Conservation (phyloP, 1,140 invertebrate species). For the Neodiprion pinetum region DNA sequence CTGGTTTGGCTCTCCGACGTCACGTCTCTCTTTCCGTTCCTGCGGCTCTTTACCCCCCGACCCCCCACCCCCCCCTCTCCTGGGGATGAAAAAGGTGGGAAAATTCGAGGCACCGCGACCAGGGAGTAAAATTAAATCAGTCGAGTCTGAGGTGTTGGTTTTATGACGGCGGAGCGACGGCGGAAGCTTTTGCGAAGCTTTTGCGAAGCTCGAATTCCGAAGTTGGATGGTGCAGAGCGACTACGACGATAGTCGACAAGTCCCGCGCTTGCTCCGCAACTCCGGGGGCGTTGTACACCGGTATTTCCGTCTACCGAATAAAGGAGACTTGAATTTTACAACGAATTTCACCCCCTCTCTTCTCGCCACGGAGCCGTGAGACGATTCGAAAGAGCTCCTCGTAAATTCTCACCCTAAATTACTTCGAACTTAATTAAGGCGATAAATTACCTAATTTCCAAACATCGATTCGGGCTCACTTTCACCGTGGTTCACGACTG, state of each 20-base stretch:
- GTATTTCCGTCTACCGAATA: neutral
- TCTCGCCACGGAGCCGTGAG: neutral
- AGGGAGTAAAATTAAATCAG: neutral
- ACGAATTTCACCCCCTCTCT: neutral
- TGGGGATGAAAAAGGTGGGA: no score
- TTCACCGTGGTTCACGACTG: neutral
- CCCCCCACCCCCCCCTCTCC: no score
- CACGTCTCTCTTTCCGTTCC: no score
- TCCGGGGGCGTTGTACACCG: neutral
- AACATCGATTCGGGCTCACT: neutral
- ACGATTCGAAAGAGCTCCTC: neutral
- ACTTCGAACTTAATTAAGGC: neutral
- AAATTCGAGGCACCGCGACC: no score
- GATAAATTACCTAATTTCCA: slow-evolving; percentile 3
- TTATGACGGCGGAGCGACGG: neutral
- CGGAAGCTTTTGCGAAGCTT: no score
- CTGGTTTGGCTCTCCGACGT: no score
- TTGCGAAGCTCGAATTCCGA: neutral
- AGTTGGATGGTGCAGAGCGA: neutral
- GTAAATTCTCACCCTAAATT: neutral
- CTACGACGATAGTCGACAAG: neutral
- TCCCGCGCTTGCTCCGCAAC: neutral
- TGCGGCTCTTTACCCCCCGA: no score
- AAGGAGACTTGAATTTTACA: neutral
- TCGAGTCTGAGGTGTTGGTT: neutral